A percentile compares a stretch with the other conserved stretches of the same genome.
These are phyloP conservation scores for Ataeniobius toweri DNA, from an alignment of 2,797 vertebrate genomes.

Conservation along the genomic window DNA sequence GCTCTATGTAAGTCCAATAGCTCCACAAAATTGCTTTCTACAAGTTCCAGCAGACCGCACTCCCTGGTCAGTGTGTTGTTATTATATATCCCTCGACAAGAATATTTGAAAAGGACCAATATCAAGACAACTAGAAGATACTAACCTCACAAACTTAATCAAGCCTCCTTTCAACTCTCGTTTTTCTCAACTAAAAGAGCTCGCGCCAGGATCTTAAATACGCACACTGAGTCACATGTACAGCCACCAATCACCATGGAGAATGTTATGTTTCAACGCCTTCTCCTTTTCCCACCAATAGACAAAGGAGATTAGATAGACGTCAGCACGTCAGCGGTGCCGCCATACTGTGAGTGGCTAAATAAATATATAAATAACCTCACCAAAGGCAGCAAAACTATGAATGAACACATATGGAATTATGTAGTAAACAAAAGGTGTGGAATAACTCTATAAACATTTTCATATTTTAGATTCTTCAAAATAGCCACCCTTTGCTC, in stretches of 20 bases:
- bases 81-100: rapidly evolving
- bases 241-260: background rate
- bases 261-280: constrained; percentile 20
- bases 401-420: no score
- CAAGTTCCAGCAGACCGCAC: no score
- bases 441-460: no score
- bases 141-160: constrained; percentile 1
- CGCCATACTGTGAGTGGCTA: background rate
- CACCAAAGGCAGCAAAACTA: no score
- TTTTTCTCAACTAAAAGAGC: background rate
- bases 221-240: constrained; percentile 61
- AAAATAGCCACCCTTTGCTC: no score
- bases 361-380: no score
- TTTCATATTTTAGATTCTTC: no score
- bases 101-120: background rate
- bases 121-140: background rate
- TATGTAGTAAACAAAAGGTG: no score
- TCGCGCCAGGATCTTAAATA: constrained; percentile 82
- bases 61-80: no score
- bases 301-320: background rate
- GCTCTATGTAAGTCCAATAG: background rate
- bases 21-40: background rate
- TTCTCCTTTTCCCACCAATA: background rate
- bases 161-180: no score
- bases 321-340: background rate